Percentiles rank a stretch among this genome's conserved stretches.
Conservation (phyloP, 2,113 vertebrate species). For the Pygoscelis antarcticus region DNA sequence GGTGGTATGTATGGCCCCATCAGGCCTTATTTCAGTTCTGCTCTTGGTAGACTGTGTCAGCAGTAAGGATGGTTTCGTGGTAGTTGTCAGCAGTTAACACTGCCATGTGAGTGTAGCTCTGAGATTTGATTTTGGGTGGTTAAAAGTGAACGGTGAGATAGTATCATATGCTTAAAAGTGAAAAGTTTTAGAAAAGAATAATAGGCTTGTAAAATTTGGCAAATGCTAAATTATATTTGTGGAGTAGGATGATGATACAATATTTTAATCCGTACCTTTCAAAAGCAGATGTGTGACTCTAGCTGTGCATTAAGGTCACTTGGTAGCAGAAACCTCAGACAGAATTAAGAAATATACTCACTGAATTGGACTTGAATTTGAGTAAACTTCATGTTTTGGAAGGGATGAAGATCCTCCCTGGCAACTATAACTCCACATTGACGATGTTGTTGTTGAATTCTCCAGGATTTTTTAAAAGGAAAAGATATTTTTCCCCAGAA, state of each 20-base stretch:
- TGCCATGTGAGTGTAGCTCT: rapidly evolving
- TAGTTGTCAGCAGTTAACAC: background rate
- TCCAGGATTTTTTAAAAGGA: background rate
- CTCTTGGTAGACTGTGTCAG: background rate
- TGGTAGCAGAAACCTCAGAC: background rate
- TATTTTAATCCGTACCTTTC: background rate
- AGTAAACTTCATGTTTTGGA: background rate
- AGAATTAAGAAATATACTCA: background rate
- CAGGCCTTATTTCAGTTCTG: background rate
- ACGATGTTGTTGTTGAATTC: background rate
- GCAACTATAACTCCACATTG: rapidly evolving
- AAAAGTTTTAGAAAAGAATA: background rate
- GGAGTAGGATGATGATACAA: background rate
- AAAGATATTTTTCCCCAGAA: background rate
- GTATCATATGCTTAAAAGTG: background rate
- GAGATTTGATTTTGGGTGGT: background rate
- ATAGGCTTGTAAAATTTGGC: background rate
- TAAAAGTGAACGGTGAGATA: background rate
- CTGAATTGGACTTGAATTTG: background rate
- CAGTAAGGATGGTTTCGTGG: background rate
- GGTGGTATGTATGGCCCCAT: background rate
- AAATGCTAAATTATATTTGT: background rate
- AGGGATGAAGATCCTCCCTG: background rate
- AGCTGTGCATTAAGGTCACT: background rate
- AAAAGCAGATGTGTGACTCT: background rate